Base-by-base conservation (phyloP, 2,888 invertebrate species). In the Drosophila anceps region DNA sequence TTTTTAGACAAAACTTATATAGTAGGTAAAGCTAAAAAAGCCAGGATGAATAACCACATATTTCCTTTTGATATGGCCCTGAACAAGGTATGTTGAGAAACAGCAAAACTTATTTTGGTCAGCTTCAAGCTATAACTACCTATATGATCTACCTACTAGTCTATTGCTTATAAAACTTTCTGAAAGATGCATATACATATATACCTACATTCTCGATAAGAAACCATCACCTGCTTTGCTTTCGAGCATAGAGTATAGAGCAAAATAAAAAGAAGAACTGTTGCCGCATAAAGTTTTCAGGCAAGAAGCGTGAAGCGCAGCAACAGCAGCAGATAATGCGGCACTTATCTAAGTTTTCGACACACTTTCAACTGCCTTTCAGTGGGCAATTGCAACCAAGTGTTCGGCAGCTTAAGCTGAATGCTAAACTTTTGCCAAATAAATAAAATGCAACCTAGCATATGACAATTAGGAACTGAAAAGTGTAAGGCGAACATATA, bases 271-370 rank as follows among this genome's bases (percentile, higher is more conserved):
- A 37, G 9, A 18, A 37, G 41, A 84, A 54, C 79, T 68, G 77
- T 77, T 75, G 79, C 79, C 18, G 39, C 54, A 57, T 44, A 66
- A 77, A 73, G 70, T 78, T 74, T 53, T 27, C 51, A 58, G 46
- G 58, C 54, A 61, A 29, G 48, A 46, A 46, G 48, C 68, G 51
- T 33, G 44, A 68, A 43, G 39, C 46, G 29, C 41, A 46, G 55
- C 48, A 53, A 27, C 29, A 41, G 41, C 44, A 37, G 8, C 41
- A 64, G 61, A 74, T 77, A 79, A 79, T 77, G 63, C 41, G 74
- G 65, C 65, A 74, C 63, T 75, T 51, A 63, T 62, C 62, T 55
- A 61, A 69, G 48, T 70, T 69, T 54, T 51, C 27, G 61, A 60
- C 48, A 61, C 55, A 67, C 48, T 70, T 67, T 62, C 61, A 60